Base-by-base conservation (phyloP, 2,888 invertebrate genomes). In the Drosophila greeni region DNA sequence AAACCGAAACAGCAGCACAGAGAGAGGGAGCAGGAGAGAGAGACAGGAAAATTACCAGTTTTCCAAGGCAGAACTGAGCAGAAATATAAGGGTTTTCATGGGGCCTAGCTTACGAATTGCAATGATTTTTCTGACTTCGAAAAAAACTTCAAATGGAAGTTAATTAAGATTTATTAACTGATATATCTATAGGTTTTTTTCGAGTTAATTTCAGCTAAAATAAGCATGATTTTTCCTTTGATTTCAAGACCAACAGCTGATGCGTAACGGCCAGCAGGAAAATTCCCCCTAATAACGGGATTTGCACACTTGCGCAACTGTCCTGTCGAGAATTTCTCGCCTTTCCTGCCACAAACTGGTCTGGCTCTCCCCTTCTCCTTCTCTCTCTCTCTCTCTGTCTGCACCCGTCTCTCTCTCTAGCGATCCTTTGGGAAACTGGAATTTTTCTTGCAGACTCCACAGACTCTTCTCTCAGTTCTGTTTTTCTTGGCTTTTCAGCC, bases 401-500 rank as follows among this genome's bases (percentile, higher is more conserved):
- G 62, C 26, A 37, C 36, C 45, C 42, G 29, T 68, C 70, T 70
- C 72, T 76, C 62, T 76, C 62, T 47, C 55, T 70, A 8, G 52
- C 81, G 83, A 81, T 83, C 81, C 78, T 81, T 74, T 77, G 51
- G 65, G 60, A 80, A 79, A 78, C 82, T 78, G 78, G 78, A 79
- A 79, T 74, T 76, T 76, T 74, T 73, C 70, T 66, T 73, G 66
- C 72, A 72, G 66, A 47, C 45, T 47, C 45, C 45, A 16, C 5
- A 14, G 3, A 3, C 16, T 40, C 40, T 16, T 24, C 42, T 31
- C 45, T 45, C 45, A 29, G 29, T 14, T 47, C 45, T 77, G 76
- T 75, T 66, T 65, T 67, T 58, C 66, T 54, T 51, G 54, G 57
- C 66, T 73, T 71, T 75, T 70, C 59, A 36, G 43, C 48, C n/a